phyloP scores from a whole-genome alignment of 2,113 vertebrate genomes.

The Fukomys damarensis region DNA sequence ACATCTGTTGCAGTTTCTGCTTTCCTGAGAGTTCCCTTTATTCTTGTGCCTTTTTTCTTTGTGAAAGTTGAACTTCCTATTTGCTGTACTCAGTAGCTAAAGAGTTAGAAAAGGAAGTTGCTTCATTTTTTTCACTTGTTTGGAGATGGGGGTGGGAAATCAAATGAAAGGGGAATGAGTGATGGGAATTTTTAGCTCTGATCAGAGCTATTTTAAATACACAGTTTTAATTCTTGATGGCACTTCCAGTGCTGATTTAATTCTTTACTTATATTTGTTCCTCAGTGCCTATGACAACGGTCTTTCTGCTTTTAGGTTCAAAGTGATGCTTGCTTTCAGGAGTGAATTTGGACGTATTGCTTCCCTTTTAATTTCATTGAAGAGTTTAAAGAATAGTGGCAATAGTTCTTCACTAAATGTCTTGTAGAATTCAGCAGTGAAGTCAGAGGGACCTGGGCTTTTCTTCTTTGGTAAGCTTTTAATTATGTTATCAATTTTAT shows the following conservation, averaged over 20 bases:
- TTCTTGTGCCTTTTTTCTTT: background rate
- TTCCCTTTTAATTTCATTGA: no score
- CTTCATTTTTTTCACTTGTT: slow-evolving; percentile 22
- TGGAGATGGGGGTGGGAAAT: background rate
- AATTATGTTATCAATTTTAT: no score
- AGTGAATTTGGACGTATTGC: no score
- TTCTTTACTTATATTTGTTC: slow-evolving; percentile 16
- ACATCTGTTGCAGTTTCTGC: background rate
- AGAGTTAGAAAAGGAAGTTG: background rate
- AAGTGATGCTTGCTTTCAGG: no score
- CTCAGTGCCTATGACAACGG: background rate
- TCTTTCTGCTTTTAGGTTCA: no score
- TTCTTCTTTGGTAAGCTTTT: no score
- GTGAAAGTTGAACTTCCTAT: background rate
- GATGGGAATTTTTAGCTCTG: background rate
- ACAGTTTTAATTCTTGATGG: slow-evolving; percentile 5
- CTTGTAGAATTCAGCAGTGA: no score
- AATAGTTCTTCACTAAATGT: no score
- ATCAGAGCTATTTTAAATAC: background rate
- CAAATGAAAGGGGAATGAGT: background rate
- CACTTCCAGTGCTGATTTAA: slow-evolving; percentile 18
- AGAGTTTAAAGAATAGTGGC: no score
- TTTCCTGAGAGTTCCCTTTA: background rate
- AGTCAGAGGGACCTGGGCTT: no score
- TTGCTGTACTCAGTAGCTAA: background rate